Conservation (phyloP, 23 tunicate genomes). For the Ciona savignyi region DNA sequence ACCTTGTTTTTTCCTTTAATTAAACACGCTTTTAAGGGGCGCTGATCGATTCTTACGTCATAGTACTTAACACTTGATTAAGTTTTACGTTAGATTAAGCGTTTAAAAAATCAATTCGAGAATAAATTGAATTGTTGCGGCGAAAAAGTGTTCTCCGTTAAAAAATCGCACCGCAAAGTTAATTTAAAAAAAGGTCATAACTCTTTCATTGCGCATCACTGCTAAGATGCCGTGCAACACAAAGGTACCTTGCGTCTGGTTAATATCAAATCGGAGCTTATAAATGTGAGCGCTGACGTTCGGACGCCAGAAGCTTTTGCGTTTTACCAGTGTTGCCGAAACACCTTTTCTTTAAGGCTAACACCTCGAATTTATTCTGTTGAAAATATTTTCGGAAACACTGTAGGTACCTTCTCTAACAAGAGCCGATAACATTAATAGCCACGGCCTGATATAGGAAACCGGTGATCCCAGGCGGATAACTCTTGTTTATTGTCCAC, state of each 20-base stretch:
- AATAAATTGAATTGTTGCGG: not conserved
- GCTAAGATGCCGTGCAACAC: not conserved
- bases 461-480: not conserved
- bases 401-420: no score
- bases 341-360: not conserved
- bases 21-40: not conserved
- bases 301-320: not conserved
- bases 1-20: not conserved
- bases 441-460: not conserved
- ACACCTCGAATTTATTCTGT: no score
- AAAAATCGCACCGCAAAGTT: not conserved
- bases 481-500: not conserved
- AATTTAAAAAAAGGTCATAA: not conserved
- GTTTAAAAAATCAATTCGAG: not conserved
- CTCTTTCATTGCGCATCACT: not conserved
- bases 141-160: not conserved
- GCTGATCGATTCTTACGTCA: not conserved
- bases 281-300: not conserved
- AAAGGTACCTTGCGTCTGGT: not conserved
- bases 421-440: not conserved
- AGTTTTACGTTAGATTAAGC: not conserved
- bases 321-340: not conserved
- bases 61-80: not conserved
- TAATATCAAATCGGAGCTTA: not conserved
- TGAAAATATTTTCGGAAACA: no score